These are phyloP conservation scores for Saccopteryx leptura DNA, from an alignment of 2,113 vertebrate species.

Conservation along the genomic window DNA sequence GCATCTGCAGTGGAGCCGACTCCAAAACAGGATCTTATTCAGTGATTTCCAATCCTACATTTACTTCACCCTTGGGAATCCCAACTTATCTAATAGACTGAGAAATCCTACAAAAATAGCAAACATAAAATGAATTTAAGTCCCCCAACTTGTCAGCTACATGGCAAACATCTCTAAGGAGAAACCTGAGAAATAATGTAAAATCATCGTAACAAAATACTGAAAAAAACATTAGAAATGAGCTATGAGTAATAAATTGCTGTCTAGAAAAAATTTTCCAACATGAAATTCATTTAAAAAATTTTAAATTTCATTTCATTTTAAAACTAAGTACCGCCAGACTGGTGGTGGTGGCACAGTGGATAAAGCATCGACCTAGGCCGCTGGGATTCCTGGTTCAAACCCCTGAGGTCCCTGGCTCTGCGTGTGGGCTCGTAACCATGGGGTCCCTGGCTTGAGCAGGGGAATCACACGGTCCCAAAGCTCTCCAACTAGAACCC, in stretches of 20 bases:
- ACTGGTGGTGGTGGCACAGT: too few species aligned
- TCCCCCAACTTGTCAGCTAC: neutral
- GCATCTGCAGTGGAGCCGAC: neutral
- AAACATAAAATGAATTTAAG: neutral
- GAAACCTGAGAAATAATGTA: neutral
- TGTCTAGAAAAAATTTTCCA: neutral
- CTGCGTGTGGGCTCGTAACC: too few species aligned
- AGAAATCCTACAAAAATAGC: slow-evolving; percentile 12
- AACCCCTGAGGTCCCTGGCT: too few species aligned
- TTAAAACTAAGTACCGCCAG: neutral
- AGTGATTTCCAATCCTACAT: neutral
- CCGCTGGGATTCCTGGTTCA: too few species aligned
- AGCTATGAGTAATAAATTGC: neutral
- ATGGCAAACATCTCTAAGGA: neutral
- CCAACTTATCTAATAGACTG: neutral
- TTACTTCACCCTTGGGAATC: neutral
- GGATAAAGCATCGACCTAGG: too few species aligned
- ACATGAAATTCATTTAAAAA: neutral
- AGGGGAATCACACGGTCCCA: too few species aligned
- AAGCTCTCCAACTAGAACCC: too few species aligned
- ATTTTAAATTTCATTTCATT: neutral
- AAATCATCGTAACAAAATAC: neutral
- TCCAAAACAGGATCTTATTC: neutral
- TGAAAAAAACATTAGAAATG: neutral
- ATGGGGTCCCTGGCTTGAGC: too few species aligned